Evolutionary conservation across 2,888 invertebrate species (phyloP).

Genomic region (Panzeria rudis): DNA sequence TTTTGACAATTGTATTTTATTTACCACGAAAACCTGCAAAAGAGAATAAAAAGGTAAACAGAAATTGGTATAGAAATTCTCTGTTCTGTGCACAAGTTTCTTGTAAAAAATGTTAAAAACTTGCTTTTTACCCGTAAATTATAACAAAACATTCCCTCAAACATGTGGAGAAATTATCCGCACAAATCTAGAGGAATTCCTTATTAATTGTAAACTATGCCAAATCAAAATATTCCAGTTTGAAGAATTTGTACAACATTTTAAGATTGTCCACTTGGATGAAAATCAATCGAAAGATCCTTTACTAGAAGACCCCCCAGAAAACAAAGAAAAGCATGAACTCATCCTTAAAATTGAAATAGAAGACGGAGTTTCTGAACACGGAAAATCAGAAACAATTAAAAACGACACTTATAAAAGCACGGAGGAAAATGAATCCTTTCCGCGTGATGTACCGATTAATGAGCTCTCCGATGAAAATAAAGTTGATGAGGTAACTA

Average conservation of each 20-base stretch:
- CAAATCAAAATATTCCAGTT: slow-evolving; percentile 67
- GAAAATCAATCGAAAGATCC: background rate
- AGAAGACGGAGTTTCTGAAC: background rate
- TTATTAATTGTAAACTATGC: slow-evolving; percentile 60
- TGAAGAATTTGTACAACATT: slow-evolving; percentile 65
- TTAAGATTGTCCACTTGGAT: slow-evolving; percentile 63
- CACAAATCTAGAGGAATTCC: slow-evolving; percentile 50
- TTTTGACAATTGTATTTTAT: no score
- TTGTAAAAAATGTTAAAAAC: slow-evolving; percentile 55
- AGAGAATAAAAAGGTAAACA: slow-evolving; percentile 1
- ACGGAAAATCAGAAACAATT: slow-evolving; percentile 34
- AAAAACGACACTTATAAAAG: slow-evolving; percentile 2
- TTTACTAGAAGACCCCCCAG: background rate
- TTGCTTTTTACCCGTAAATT: slow-evolving; percentile 59
- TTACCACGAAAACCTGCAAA: background rate
- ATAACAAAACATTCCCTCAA: slow-evolving; percentile 24
- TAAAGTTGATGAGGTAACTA: slow-evolving; percentile 6
- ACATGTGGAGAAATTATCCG: slow-evolving; percentile 64
- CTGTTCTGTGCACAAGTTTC: background rate
- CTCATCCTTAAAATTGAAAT: background rate
- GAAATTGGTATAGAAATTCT: no score
- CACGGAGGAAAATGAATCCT: background rate
- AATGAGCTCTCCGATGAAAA: background rate
- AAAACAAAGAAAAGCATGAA: background rate
- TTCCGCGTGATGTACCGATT: background rate